Evolutionary conservation across 1,140 invertebrate species (phyloP), one percentile per base, ranked within the genome.

Genomic region (Bacillus rossius): DNA sequence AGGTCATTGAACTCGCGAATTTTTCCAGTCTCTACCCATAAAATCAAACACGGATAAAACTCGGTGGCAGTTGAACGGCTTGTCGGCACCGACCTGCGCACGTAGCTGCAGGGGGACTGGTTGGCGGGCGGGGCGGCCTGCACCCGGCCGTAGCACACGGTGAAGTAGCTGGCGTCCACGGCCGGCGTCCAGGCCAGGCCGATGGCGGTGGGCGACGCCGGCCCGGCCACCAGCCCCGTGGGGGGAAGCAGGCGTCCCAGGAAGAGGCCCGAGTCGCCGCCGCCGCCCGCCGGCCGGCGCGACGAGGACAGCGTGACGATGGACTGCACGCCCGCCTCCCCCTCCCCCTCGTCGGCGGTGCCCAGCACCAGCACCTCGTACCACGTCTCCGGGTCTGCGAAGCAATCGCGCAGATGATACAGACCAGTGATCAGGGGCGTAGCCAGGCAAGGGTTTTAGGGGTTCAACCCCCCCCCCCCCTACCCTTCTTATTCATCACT

Each of bases 121-220:
- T 71, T 64, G 10, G 59, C 41, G 29, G 59, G 22, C 41, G 59
- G 54, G 22, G 29, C 57, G 16, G 58, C 57, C 54, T 73, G 69
- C 29, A 80, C 74, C 8, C 70, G 57, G 55, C 75, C 65, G 68
- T 78, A 81, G 60, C 78, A 78, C 41, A 81, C 65, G 68, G 78
- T 75, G 56, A 73, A 81, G 43, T 69, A 70, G 60, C 67, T 70
- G 17, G 69, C 64, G 51, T 67, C 64, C 51, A 65, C 65, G n/a
- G 56, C 26, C 3, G 70, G 55, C 29, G 65, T 64, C 80, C 80
- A 82, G 2, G 72, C 72, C 25, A 82, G 63, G 57, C 74, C 73
- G 60, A 81, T 78, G 3, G 74, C 68, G 57, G 65, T 73, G 10
- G 77, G 66, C 53, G 76, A 79, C 47, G 73, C 59, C 37, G 79